These are phyloP conservation scores for Nycticebus coucang DNA, from an alignment of 2,113 vertebrate genomes.

Conservation along the genomic window DNA sequence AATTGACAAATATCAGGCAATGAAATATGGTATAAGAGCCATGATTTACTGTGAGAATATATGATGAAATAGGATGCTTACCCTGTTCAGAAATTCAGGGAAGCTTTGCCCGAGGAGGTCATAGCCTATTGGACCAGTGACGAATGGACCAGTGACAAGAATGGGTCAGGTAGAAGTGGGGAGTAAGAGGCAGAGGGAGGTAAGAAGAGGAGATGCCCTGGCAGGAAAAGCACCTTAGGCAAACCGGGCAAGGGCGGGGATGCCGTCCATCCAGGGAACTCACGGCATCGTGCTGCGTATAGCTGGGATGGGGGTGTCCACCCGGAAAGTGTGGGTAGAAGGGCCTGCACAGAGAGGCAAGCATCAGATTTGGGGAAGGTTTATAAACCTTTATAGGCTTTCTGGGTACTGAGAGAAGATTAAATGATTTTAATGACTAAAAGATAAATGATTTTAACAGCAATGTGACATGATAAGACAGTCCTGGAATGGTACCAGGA, in stretches of 20 bases:
- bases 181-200: not conserved
- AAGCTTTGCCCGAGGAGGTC: not conserved
- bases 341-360: not conserved
- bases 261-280: not conserved
- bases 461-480: not conserved
- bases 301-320: not conserved
- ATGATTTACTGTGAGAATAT: not conserved
- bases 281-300: not conserved
- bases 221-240: not conserved
- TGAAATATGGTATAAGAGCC: not conserved
- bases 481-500: not conserved
- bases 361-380: not conserved
- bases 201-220: not conserved
- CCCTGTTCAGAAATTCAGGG: not conserved
- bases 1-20: not conserved
- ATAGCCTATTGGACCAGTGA: not conserved
- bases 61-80: not conserved
- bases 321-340: too few species aligned
- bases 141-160: not conserved
- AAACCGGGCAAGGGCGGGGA: not conserved
- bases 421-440: not conserved
- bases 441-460: not conserved
- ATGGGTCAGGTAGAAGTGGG: not conserved
- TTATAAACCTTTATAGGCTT: not conserved
- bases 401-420: not conserved